phyloP scores from a whole-genome alignment of 2,888 invertebrate species.

The Aleiodes leptofemur region DNA sequence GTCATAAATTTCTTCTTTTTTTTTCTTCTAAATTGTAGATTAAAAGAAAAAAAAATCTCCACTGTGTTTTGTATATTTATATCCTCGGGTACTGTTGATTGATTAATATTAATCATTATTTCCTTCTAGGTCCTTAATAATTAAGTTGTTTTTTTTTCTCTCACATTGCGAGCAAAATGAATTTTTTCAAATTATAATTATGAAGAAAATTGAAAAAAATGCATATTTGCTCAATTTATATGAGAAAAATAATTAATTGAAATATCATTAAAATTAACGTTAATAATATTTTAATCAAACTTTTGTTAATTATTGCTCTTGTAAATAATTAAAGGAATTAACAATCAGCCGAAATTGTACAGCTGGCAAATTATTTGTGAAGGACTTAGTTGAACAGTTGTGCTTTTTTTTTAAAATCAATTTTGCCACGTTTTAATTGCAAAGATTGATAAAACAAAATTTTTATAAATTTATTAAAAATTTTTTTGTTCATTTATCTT shows the following conservation, averaged over 20 bases:
- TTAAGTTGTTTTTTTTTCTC: no score
- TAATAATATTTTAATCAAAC: background rate
- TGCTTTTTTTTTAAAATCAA: background rate
- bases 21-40: background rate
- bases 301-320: conserved; percentile 25
- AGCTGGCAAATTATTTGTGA: conserved; percentile 14
- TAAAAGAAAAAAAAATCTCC: background rate
- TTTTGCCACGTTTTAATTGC: background rate
- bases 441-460: background rate
- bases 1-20: conserved; percentile 9
- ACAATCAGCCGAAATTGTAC: conserved; percentile 23
- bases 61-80: conserved; percentile 33
- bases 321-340: conserved; percentile 10
- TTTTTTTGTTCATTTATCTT: conserved; percentile 5
- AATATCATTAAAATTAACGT: background rate
- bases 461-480: background rate
- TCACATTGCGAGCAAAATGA: no score
- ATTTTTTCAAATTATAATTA: no score
- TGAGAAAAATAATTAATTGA: no score
- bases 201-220: no score
- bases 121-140: no score
- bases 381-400: conserved; percentile 26
- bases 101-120: conserved; percentile 5
- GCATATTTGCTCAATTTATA: no score
- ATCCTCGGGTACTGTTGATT: conserved; percentile 10